Evolutionary conservation across 2,113 vertebrate genomes (phyloP), one percentile per base, ranked within the genome.

Genomic region (Conger conger): DNA sequence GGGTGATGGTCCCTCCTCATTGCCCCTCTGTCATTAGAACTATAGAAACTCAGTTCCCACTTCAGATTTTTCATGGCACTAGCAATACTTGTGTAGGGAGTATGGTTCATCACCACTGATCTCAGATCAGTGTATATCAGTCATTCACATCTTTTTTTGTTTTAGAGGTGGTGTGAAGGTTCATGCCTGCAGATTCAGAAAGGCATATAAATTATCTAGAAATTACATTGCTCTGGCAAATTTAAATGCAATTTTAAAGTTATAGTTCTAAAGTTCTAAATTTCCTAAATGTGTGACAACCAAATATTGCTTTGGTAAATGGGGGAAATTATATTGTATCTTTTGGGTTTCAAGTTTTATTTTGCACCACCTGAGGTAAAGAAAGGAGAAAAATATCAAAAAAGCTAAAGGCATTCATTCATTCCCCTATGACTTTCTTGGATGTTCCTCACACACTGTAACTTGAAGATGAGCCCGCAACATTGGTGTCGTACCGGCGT

Each of bases 381-480:
- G 13, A 17, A 57, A 57, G 54, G 18, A 16, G 16, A 42, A 57
- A 57, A 57, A 57, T 57, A 2, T 8, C 54, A 57, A 16, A 20
- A 57, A 57, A 57, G 54, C 18, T 57, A 57, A 57, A 57, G 54
- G 54, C 54, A 17, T 57, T 57, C 13, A 20, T 57, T 57, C 2
- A 20, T 57, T 15, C 18, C 18, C 54, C 54, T 57, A 15, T 57
- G 54, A 15, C 57, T 63, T 53, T 37, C 17, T n/a, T 45, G 60
- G 63, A 33, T 37, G 42, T 76, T 83, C 23, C n/a, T 42, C 40
- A 76, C 57, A 83, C 57, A 50, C n/a, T 82, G 54, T 82, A 63
- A 82, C 37, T 60, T 50, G 53, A 63, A 57, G 35, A 45, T 36
- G 9, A 63, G 30, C 77, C 17, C 20, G 77, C 38, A 0, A 38